Evolutionary conservation across 1,140 invertebrate genomes (phyloP).

Genomic region (Drosophila ercepeae): DNA sequence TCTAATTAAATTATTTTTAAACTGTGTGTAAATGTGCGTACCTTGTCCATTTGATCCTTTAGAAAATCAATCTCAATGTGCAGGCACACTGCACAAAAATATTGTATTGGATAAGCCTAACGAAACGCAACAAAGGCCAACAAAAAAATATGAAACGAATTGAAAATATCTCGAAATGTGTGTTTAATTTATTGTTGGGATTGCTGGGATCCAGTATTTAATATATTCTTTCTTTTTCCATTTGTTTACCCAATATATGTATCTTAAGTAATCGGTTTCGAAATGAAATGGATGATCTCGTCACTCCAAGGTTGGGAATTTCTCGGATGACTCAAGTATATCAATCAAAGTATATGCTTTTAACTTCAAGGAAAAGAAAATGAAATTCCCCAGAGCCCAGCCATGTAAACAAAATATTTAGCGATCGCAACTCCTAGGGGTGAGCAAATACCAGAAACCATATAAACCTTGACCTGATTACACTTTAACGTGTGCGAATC

Average conservation of each 20-base stretch:
- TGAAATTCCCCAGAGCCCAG: not conserved
- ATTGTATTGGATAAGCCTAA: slow-evolving; percentile 39
- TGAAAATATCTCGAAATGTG: slow-evolving; percentile 16
- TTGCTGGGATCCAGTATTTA: not conserved
- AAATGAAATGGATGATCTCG: slow-evolving; percentile 6
- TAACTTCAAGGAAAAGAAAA: no score
- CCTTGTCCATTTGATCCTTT: slow-evolving; percentile 70
- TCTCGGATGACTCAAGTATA: slow-evolving; percentile 54
- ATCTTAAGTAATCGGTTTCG: not conserved
- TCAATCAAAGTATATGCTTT: slow-evolving; percentile 44
- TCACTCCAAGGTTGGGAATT: slow-evolving; percentile 9
- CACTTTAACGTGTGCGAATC: slow-evolving; percentile 74
- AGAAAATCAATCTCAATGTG: slow-evolving; percentile 42
- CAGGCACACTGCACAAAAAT: slow-evolving; percentile 28
- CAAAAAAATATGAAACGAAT: slow-evolving; percentile 27
- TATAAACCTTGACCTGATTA: slow-evolving; percentile 77
- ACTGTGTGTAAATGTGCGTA: slow-evolving; percentile 65
- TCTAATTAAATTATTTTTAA: slow-evolving; percentile 74
- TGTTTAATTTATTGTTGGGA: slow-evolving; percentile 24
- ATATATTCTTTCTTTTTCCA: no score
- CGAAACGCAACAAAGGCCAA: slow-evolving; percentile 23
- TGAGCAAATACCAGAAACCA: slow-evolving; percentile 21
- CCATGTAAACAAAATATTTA: slow-evolving; percentile 64
- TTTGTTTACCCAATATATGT: not conserved
- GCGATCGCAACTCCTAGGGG: no score